Evolutionary conservation across 1,140 invertebrate species (phyloP).

Genomic region (Aphis craccivora): DNA sequence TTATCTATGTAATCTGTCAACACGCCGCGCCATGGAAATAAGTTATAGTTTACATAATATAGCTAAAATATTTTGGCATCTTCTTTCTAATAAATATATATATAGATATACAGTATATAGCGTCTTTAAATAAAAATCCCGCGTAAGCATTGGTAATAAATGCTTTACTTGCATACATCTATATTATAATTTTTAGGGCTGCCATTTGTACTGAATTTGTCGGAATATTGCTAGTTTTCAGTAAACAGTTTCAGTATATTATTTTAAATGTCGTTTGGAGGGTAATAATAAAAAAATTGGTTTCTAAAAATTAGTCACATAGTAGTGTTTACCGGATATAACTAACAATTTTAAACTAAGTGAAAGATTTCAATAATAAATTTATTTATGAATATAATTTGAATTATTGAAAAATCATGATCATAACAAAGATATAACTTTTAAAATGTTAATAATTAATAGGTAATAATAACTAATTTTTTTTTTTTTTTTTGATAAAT

Average conservation of each 20-base stretch:
- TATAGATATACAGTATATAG: too few species aligned
- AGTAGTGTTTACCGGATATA: not conserved
- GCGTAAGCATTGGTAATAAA: not conserved
- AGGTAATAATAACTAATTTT: too few species aligned
- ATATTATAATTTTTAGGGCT: not conserved
- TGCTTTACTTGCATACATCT: not conserved
- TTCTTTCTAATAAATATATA: not conserved
- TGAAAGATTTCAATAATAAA: not conserved
- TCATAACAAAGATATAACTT: not conserved
- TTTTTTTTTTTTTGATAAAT: not conserved
- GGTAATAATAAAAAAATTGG: not conserved
- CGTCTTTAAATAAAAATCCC: not conserved
- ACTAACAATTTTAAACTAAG: not conserved
- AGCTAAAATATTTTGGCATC: not conserved
- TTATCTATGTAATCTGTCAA: constrained; percentile 2
- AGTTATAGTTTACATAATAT: not conserved
- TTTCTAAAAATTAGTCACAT: not conserved
- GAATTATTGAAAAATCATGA: not conserved
- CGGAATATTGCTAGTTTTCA: not conserved
- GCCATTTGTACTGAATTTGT: not conserved
- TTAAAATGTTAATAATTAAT: too few species aligned
- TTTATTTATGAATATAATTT: not conserved
- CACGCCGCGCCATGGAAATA: not conserved
- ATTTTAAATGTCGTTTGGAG: not conserved
- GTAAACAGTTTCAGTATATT: not conserved